phyloP scores from a whole-genome alignment of 2,888 invertebrate genomes.

The Clunio marinus region DNA sequence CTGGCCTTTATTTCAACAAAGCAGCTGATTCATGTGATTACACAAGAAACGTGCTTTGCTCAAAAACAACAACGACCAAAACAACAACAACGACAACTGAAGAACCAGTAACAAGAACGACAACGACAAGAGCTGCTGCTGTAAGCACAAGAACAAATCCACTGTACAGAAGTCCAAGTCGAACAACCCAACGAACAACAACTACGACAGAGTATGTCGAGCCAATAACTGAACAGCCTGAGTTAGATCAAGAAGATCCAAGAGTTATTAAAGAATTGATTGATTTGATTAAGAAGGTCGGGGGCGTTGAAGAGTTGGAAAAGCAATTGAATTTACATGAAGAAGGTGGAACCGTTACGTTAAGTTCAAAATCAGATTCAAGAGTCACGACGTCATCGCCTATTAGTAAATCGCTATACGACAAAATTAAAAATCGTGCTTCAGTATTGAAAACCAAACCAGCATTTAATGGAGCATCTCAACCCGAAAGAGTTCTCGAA shows the following conservation, averaged over 20 bases:
- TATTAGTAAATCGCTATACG: slow-evolving; percentile 71
- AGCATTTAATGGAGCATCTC: slow-evolving; percentile 26
- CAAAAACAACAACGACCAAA: slow-evolving; percentile 56
- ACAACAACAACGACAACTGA: slow-evolving; percentile 53
- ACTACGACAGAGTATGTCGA: slow-evolving; percentile 48
- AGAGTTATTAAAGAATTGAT: slow-evolving; percentile 76
- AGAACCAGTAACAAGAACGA: slow-evolving; percentile 49
- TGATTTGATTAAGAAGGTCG: slow-evolving; percentile 78
- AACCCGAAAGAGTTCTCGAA: slow-evolving; percentile 2
- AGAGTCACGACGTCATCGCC: slow-evolving; percentile 59
- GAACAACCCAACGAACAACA: slow-evolving; percentile 53
- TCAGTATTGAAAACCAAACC: slow-evolving; percentile 19
- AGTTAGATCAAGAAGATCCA: slow-evolving; percentile 49
- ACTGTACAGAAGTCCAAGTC: slow-evolving; percentile 40
- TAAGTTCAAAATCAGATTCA: slow-evolving; percentile 50
- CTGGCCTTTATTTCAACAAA: slow-evolving; percentile 86
- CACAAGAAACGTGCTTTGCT: slow-evolving; percentile 79
- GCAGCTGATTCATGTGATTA: slow-evolving; percentile 90
- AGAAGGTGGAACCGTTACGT: slow-evolving; percentile 52
- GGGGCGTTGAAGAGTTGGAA: slow-evolving; percentile 81
- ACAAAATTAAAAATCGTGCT: slow-evolving; percentile 61
- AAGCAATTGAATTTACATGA: slow-evolving; percentile 64
- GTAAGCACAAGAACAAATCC: not conserved
- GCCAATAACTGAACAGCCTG: slow-evolving; percentile 15
- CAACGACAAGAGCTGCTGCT: slow-evolving; percentile 44